Evolutionary conservation across 2,113 vertebrate species (phyloP), one percentile per base, ranked within the genome.

Genomic region (Chionis minor): DNA sequence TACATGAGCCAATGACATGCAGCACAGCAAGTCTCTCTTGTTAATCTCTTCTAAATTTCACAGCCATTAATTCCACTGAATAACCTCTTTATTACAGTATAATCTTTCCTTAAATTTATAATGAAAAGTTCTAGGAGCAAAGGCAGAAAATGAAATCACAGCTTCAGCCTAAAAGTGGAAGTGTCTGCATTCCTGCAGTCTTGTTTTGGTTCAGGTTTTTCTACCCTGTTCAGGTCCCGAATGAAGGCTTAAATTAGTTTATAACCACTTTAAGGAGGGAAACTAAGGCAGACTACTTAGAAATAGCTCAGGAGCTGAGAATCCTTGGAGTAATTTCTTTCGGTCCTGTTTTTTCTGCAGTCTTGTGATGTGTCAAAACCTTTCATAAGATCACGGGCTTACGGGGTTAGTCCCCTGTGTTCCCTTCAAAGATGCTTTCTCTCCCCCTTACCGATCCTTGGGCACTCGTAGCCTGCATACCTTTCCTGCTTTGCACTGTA

Each of bases 21-120:
- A 3, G 56, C 47, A 63, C 44, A 55, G 45, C 40, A 66, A 94
- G 69, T 40, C 10, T 72, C 44, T 86, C 59, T 51, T 54, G 6
- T 81, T 94, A 79, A 91, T 91, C 56, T 65, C 30, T 47, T 84
- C 83, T 87, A 59, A 89, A 89, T 94, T 96, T 95, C 66, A 58
- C n/a, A 56, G 52, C 35, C 56, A 79, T 84, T 94, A 91, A 92
- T 94, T 94, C 80, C 69, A 72, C 47, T n/a, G 35, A 81, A 44
- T n/a, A 84, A 75, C 56, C 18, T 75, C 73, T 89, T 92, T 94
- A 94, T 91, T 95, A 42, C 9, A 13, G 54, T 51, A 42, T 91
- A 72, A 92, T 87, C 35, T 84, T 82, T 65, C 49, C 54, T 69
- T 72, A 91, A 71, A 91, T 94, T 77, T 93, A 26, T 83, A 90